Evolutionary conservation across 2,888 invertebrate genomes (phyloP).

Genomic region (Apamea crenata): DNA sequence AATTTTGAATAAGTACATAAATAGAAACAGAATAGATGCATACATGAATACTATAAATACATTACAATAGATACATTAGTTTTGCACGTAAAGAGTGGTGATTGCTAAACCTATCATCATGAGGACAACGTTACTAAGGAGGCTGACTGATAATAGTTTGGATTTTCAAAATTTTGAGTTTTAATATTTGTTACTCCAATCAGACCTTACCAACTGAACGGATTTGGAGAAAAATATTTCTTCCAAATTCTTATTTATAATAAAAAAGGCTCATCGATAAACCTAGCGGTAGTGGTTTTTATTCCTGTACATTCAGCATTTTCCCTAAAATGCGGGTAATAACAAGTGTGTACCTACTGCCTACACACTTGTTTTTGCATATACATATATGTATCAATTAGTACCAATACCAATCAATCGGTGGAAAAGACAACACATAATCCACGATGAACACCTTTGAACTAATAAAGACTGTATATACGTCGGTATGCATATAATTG

Average conservation of each 20-base stretch:
- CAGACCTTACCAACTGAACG: too few species aligned
- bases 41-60: not conserved
- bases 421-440: too few species aligned
- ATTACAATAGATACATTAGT: not conserved
- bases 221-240: too few species aligned
- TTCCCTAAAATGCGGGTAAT: not conserved
- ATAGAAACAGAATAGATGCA: not conserved
- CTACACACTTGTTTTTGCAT: too few species aligned
- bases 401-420: too few species aligned
- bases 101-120: not conserved
- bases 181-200: not conserved
- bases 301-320: too few species aligned
- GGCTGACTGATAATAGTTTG: not conserved
- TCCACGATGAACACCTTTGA: not conserved
- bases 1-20: not conserved
- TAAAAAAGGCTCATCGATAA: too few species aligned
- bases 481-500: conserved; percentile 15
- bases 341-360: too few species aligned
- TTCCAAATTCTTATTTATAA: too few species aligned
- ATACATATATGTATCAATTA: too few species aligned
- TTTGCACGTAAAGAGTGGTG: not conserved
- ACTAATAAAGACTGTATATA: conserved; percentile 1
- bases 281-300: too few species aligned
- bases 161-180: not conserved
- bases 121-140: not conserved